A percentile compares a stretch with the other conserved stretches of the same genome.
These are phyloP conservation scores for Neopelma chrysocephalum DNA, from an alignment of 2,797 vertebrate species.

Conservation along the genomic window DNA sequence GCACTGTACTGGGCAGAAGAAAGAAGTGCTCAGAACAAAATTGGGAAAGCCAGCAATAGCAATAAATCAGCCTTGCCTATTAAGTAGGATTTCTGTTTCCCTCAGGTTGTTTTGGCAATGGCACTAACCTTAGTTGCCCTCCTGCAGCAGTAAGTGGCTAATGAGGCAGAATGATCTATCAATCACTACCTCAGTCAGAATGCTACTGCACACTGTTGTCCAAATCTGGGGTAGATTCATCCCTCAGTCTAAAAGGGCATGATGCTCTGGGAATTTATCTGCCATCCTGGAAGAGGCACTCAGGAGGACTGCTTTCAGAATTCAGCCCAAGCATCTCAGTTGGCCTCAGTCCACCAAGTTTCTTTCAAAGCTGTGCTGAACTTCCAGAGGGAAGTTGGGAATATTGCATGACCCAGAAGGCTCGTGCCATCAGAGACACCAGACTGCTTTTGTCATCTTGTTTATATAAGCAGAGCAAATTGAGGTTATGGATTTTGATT, in stretches of 20 bases:
- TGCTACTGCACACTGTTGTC: conserved; percentile 10
- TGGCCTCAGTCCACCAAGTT: neutral
- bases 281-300: neutral
- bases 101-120: conserved; percentile 64
- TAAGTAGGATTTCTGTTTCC: conserved; percentile 58
- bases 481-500: neutral
- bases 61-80: conserved; percentile 54
- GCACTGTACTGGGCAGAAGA: neutral
- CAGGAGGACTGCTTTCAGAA: neutral
- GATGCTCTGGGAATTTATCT: neutral
- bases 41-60: neutral
- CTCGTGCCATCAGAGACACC: neutral
- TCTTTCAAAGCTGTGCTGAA: neutral
- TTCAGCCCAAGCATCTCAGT: neutral
- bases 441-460: neutral
- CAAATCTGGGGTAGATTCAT: neutral
- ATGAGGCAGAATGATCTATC: conserved; percentile 56
- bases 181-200: conserved; percentile 45
- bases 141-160: conserved; percentile 59
- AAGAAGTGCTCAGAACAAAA: neutral
- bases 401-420: neutral
- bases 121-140: conserved; percentile 38
- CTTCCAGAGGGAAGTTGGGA: neutral
- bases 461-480: neutral
- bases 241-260: neutral